These are phyloP conservation scores for Actenoides lindsayi DNA, from an alignment of 2,113 vertebrate genomes.

Conservation along the genomic window DNA sequence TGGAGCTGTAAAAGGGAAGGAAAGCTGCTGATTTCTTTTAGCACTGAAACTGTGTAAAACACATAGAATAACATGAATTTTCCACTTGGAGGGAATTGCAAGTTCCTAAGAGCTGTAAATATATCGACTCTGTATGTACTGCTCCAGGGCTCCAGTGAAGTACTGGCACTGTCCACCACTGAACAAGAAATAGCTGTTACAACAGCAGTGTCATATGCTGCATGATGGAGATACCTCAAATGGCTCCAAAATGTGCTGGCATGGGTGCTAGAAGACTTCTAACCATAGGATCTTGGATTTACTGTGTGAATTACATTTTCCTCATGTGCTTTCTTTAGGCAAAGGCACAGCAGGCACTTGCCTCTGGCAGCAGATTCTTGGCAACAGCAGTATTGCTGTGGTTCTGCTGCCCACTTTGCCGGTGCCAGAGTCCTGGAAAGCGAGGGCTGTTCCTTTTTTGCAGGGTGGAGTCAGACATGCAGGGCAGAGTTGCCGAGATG, in stretches of 20 bases:
- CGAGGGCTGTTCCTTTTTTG: not conserved
- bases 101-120: slow-evolving; percentile 11
- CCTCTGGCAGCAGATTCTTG: not conserved
- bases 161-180: not conserved
- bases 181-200: not conserved
- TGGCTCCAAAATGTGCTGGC: not conserved
- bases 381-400: not conserved
- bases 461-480: not conserved
- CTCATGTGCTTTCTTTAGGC: not conserved
- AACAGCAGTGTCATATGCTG: not conserved
- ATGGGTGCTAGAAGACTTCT: fast-evolving
- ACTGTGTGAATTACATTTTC: not conserved
- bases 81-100: not conserved
- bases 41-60: not conserved
- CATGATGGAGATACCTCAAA: not conserved
- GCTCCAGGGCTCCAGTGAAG: not conserved
- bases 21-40: not conserved
- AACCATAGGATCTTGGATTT: not conserved
- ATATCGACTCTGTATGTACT: not conserved
- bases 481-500: not conserved
- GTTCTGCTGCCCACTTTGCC: not conserved
- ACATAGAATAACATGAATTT: slow-evolving; percentile 17
- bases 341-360: not conserved
- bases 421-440: slow-evolving; percentile 1
- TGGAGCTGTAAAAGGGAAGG: not conserved